Conservation (phyloP, 2,888 invertebrate species). For the Erebia epiphron region DNA sequence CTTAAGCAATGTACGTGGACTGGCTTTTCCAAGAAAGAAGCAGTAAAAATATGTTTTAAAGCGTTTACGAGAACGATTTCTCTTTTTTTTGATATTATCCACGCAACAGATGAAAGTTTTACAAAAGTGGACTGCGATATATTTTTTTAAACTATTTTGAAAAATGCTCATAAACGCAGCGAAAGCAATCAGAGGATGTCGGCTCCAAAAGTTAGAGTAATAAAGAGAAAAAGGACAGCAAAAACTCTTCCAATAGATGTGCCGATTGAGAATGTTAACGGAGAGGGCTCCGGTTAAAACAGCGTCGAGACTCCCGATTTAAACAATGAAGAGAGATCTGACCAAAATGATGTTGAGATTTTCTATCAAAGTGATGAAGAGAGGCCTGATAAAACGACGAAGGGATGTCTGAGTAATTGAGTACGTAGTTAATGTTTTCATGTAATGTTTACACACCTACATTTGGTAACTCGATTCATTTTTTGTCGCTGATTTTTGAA, state of each 20-base stretch:
- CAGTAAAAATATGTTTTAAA: slow-evolving; percentile 13
- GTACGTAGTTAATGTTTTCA: slow-evolving; percentile 12
- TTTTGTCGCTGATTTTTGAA: slow-evolving; percentile 14
- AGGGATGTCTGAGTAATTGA: slow-evolving; percentile 11
- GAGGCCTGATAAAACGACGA: slow-evolving; percentile 14
- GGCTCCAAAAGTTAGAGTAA: slow-evolving; percentile 15
- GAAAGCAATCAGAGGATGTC: slow-evolving; percentile 15
- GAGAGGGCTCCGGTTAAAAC: slow-evolving; percentile 12
- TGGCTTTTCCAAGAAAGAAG: slow-evolving; percentile 15
- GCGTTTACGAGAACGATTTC: slow-evolving; percentile 13
- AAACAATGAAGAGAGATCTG: slow-evolving; percentile 15
- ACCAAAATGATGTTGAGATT: slow-evolving; percentile 14
- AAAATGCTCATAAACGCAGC: slow-evolving; percentile 14
- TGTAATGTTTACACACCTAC: slow-evolving; percentile 12
- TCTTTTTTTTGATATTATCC: slow-evolving; percentile 15
- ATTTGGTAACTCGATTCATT: slow-evolving; percentile 12
- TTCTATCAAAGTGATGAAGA: slow-evolving; percentile 15
- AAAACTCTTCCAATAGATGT: slow-evolving; percentile 15
- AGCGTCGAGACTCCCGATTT: slow-evolving; percentile 14
- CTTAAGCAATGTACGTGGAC: slow-evolving; percentile 13
- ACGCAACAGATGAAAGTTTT: slow-evolving; percentile 15
- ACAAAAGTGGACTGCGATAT: slow-evolving; percentile 14
- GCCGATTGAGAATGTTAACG: slow-evolving; percentile 15
- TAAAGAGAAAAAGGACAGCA: slow-evolving; percentile 14
- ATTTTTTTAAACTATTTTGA: slow-evolving; percentile 14